A percentile compares a stretch with the other conserved stretches of the same genome.
These are phyloP conservation scores for Galeopterus variegatus DNA, from an alignment of 2,113 vertebrate species.

Conservation along the genomic window DNA sequence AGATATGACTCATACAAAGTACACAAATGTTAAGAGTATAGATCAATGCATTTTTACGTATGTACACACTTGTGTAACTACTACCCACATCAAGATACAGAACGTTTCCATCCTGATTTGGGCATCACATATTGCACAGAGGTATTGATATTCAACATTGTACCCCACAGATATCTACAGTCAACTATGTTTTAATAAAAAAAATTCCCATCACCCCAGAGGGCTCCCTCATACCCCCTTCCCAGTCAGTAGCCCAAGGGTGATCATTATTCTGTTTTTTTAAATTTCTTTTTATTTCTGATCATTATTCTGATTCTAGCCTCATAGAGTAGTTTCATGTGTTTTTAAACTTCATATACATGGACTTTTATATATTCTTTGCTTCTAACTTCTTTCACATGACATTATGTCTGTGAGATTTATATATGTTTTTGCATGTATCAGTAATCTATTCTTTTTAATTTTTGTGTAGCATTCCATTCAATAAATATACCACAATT, in stretches of 20 bases:
- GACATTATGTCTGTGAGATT: slow-evolving; percentile 13
- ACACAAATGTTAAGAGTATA: neutral
- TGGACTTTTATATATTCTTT: neutral
- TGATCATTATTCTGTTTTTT: neutral
- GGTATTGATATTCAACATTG: too few species aligned
- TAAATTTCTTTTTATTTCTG: neutral
- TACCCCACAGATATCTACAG: too few species aligned
- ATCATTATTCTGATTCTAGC: neutral
- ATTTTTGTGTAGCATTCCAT: neutral
- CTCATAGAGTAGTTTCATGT: neutral
- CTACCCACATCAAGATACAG: neutral
- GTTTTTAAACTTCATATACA: neutral
- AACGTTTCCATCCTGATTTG: neutral
- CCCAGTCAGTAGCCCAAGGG: neutral
- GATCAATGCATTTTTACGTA: neutral
- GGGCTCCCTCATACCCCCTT: neutral
- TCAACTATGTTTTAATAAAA: too few species aligned
- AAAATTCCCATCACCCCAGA: neutral
- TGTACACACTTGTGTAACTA: neutral
- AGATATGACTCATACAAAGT: neutral
- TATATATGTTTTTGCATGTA: neutral
- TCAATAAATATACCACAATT: neutral
- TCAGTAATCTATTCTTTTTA: slow-evolving; percentile 4
- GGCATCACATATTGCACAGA: too few species aligned
- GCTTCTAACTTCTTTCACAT: slow-evolving; percentile 22